Conservation (phyloP, 2,797 vertebrate species). For the Protosalanx chinensis region DNA sequence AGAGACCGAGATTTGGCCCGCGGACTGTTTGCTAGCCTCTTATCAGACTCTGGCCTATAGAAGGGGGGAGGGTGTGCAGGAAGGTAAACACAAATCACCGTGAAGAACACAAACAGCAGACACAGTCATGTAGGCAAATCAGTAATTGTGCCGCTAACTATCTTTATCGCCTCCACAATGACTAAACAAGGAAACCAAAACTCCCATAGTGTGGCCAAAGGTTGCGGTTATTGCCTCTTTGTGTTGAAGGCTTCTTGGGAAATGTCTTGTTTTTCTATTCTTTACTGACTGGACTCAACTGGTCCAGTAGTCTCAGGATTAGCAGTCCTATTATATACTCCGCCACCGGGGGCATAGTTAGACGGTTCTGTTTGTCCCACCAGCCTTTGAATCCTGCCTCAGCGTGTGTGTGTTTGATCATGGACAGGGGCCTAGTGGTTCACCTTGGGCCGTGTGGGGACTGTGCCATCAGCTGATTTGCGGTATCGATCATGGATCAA, state of each 20-base stretch:
- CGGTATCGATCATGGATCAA: slow-evolving; percentile 50
- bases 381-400: not conserved
- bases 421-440: slow-evolving; percentile 33
- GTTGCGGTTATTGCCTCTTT: slow-evolving; percentile 25
- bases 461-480: slow-evolving; percentile 44
- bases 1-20: slow-evolving; percentile 37
- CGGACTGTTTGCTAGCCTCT: slow-evolving; percentile 51
- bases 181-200: slow-evolving; percentile 17
- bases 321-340: not conserved
- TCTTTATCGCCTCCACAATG: slow-evolving; percentile 16
- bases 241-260: slow-evolving; percentile 33
- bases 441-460: slow-evolving; percentile 52
- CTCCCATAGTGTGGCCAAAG: slow-evolving; percentile 39
- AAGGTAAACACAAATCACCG: slow-evolving; percentile 50
- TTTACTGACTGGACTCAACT: not conserved
- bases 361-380: slow-evolving; percentile 22
- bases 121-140: slow-evolving; percentile 16
- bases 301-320: not conserved
- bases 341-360: slow-evolving; percentile 40
- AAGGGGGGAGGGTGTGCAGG: slow-evolving; percentile 54
- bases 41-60: slow-evolving; percentile 52
- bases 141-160: slow-evolving; percentile 18
- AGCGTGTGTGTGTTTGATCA: slow-evolving; percentile 30
- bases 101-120: slow-evolving; percentile 27
- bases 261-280: slow-evolving; percentile 21